Percentiles rank a stretch among this genome's conserved stretches.
phyloP scores from a whole-genome alignment of 2,797 vertebrate genomes.

The Leuciscus waleckii region DNA sequence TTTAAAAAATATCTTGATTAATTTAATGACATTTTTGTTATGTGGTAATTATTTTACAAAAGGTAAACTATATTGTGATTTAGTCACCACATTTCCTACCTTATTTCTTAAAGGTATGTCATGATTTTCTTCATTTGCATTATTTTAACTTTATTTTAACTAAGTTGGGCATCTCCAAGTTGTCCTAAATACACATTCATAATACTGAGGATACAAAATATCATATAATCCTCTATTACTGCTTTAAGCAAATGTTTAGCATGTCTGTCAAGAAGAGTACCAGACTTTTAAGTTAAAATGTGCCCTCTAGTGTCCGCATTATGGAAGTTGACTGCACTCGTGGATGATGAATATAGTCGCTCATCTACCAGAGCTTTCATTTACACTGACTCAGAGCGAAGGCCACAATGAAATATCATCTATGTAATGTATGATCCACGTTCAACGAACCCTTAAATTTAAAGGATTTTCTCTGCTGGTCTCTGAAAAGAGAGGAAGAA shows the following conservation, averaged over 20 bases:
- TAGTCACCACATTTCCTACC: too few relatives aligned
- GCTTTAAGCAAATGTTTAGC: neutral
- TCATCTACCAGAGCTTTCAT: neutral
- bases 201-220: neutral
- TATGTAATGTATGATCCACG: neutral
- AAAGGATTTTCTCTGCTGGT: conserved; percentile 11
- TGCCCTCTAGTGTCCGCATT: conserved; percentile 60
- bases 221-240: conserved; percentile 34
- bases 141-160: neutral
- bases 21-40: neutral
- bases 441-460: conserved; percentile 27
- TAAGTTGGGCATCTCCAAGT: neutral
- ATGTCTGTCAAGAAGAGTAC: neutral
- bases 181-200: neutral
- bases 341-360: neutral
- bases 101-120: too few relatives aligned
- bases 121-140: neutral
- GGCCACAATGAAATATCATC: conserved; percentile 15
- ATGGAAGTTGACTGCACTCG: neutral
- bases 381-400: neutral
- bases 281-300: conserved; percentile 47
- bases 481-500: neutral
- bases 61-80: neutral
- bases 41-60: neutral
- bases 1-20: neutral